Conservation (phyloP, 2,888 invertebrate genomes). For the Arge pagana region DNA sequence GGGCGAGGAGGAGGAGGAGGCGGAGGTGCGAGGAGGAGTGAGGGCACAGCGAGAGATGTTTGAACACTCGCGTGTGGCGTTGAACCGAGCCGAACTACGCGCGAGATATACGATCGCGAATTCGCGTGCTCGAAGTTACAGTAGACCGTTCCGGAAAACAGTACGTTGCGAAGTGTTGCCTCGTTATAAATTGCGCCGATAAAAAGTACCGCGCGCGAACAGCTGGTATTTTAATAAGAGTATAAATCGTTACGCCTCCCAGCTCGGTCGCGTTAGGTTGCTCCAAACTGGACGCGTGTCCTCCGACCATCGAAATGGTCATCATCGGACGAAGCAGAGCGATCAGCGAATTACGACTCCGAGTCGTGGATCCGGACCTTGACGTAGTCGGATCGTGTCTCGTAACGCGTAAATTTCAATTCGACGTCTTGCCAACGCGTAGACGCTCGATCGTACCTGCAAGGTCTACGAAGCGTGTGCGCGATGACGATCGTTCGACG, state of each 20-base stretch:
- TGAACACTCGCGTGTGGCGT: no score
- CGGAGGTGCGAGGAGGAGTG: neutral
- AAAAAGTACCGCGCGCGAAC: neutral
- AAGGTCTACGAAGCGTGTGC: no score
- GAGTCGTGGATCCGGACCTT: neutral
- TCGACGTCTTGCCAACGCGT: no score
- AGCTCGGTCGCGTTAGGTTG: no score
- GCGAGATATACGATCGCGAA: conserved; percentile 6
- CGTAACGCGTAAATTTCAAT: no score
- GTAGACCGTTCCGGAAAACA: conserved; percentile 7
- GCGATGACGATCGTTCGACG: no score
- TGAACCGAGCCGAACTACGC: neutral
- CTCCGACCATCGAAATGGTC: no score
- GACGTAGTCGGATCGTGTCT: no score
- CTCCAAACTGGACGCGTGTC: no score
- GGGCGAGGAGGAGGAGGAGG: neutral
- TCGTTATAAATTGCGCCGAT: neutral
- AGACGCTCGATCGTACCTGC: no score
- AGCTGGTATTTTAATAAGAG: neutral
- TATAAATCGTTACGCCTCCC: no score
- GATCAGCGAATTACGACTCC: neutral
- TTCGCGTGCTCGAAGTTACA: conserved; percentile 17
- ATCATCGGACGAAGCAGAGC: neutral
- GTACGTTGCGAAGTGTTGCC: conserved; percentile 12
- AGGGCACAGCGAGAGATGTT: no score